These are phyloP conservation scores for Polyploca ridens DNA, from an alignment of 2,888 invertebrate species.

Conservation along the genomic window DNA sequence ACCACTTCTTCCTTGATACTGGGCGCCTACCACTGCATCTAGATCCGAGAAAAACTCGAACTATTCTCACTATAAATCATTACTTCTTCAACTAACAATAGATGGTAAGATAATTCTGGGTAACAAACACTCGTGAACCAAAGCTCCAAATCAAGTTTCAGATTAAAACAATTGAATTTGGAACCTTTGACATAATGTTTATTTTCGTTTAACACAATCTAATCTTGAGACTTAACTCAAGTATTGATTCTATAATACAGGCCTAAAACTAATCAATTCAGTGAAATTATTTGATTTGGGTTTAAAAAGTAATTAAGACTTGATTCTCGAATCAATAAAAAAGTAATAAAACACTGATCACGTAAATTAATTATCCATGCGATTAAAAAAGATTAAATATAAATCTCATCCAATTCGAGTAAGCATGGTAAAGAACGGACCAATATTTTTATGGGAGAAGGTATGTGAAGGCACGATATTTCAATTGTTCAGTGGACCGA, in stretches of 20 bases:
- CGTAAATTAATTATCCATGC: not conserved
- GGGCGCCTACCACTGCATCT: slow-evolving; percentile 32
- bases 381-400: not conserved
- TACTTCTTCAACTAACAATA: too few species aligned
- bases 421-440: slow-evolving; percentile 31
- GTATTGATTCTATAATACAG: too few species aligned
- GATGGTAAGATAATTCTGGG: too few species aligned
- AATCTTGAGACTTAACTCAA: too few species aligned
- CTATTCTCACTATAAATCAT: too few species aligned
- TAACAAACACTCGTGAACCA: too few species aligned
- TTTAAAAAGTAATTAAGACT: not conserved
- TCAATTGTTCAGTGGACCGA: slow-evolving; percentile 74
- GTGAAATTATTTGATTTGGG: not conserved
- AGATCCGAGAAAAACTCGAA: not conserved
- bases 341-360: too few species aligned
- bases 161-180: too few species aligned
- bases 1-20: slow-evolving; percentile 31
- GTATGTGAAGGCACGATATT: slow-evolving; percentile 67
- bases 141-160: too few species aligned
- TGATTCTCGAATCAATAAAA: not conserved
- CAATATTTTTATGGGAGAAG: slow-evolving; percentile 65
- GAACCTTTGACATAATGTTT: too few species aligned
- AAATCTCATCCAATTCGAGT: slow-evolving; percentile 18
- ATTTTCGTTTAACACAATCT: too few species aligned
- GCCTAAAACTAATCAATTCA: too few species aligned